Conservation (phyloP, 2,888 invertebrate species). For the Elaeidobius kamerunicus region DNA sequence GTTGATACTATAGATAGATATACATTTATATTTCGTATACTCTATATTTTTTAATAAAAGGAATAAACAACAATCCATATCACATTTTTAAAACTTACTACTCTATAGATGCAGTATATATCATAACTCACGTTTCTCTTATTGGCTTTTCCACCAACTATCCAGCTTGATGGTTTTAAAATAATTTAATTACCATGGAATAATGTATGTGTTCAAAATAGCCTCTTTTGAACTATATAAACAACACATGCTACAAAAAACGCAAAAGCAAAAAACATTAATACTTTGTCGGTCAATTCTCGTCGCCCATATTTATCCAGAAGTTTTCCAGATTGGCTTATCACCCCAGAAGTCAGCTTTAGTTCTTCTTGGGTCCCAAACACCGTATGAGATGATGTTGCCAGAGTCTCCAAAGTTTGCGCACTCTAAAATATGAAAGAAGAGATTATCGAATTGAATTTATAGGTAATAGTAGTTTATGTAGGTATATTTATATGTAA, state of each 20-base stretch:
- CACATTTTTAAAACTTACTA: no score
- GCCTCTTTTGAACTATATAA: conserved; percentile 88
- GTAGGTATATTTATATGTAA: no score
- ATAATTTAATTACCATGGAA: no score
- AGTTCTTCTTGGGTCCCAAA: conserved; percentile 76
- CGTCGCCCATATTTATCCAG: conserved; percentile 91
- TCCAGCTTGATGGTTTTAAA: no score
- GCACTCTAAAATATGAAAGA: conserved; percentile 57
- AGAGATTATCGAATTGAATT: neutral
- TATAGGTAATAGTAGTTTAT: neutral
- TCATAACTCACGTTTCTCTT: no score
- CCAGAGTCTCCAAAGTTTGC: conserved; percentile 75
- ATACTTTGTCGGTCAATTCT: conserved; percentile 92
- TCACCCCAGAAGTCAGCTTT: conserved; percentile 80
- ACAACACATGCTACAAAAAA: conserved; percentile 89
- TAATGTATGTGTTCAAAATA: conserved; percentile 56
- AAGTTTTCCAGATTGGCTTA: conserved; percentile 85
- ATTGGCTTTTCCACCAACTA: no score
- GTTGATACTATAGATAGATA: no score
- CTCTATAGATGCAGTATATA: no score
- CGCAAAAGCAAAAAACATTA: conserved; percentile 81
- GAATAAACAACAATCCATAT: no score
- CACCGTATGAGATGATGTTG: conserved; percentile 67
- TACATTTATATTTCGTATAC: no score
- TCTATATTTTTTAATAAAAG: no score